phyloP scores from a whole-genome alignment of 2,888 invertebrate species.

The Nudaria mundana region DNA sequence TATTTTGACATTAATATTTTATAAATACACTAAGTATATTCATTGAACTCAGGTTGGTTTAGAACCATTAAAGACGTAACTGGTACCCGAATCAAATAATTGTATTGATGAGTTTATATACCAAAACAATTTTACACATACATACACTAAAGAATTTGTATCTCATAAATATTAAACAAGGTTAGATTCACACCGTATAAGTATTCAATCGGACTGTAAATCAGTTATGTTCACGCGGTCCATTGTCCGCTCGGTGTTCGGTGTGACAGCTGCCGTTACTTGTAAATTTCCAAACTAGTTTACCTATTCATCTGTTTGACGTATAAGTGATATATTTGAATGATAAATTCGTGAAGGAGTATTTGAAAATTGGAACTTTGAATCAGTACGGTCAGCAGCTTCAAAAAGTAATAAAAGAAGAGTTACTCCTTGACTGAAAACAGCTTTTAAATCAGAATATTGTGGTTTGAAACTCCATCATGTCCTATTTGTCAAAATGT shows the following conservation, averaged over 20 bases:
- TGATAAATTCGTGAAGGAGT: no score
- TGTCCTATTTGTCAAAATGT: no score
- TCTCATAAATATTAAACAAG: conserved; percentile 28
- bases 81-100: no score
- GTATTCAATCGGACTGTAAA: conserved; percentile 56
- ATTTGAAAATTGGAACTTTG: no score
- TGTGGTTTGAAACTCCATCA: not conserved
- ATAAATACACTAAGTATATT: no score
- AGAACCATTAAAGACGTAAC: no score
- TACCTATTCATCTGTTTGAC: not conserved
- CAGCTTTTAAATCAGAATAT: no score
- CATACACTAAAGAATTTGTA: conserved; percentile 12
- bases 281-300: conserved; percentile 22
- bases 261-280: conserved; percentile 42
- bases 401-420: not conserved
- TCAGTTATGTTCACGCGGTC: conserved; percentile 43
- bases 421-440: not conserved
- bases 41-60: no score
- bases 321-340: not conserved
- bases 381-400: not conserved
- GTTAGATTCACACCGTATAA: conserved; percentile 45
- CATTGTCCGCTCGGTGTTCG: conserved; percentile 42
- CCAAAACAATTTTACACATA: not conserved
- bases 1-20: no score
- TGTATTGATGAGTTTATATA: no score